Base-by-base conservation (phyloP, 2,888 invertebrate species). In the Drosophila robusta region DNA sequence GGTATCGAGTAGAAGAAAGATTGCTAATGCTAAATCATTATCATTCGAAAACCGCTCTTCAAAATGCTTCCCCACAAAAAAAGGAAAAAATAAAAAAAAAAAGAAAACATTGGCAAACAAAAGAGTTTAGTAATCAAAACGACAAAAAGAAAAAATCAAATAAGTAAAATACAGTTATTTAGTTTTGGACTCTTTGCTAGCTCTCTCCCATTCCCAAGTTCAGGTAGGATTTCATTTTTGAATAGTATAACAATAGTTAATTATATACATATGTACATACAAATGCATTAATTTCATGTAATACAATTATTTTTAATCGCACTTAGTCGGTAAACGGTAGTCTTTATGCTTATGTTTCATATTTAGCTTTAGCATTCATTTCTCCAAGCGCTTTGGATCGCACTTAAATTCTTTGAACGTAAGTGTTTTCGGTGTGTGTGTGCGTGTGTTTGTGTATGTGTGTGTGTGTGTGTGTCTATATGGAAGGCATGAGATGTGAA, bases 191-290 rank as follows among this genome's bases (percentile, higher is more conserved):
- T 90, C 90, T 90, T 88, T 91, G 90, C 90, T 92, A 91, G 91
- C 92, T 92, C 91, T 92, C 92, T 91, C 92, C 92, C 92, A 91
- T 91, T 92, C 93, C 92, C 92, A 93, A 91, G 91, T 90, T 89
- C 91, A 90, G 90, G 91, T 91, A 88, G 89, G 90, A 88, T 89
- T 77, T 86, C 83, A 82, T 78, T 76, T 75, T 78, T 60, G 78
- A 85, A 80, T 77, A 76, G 73, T 69, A 81, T 84, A 85, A 83
- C 74, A 85, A 67, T 79, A 78, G 70, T 82, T 78, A 68, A 78
- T 70, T 63, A 62, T 68, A 70, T 57, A 69, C 41, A 52, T 65
- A 75, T 77, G 67, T 71, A 76, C 68, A 75, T 75, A 61, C 72
- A 75, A 71, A 70, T 70, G 64, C 70, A 71, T 71, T 71, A 58